Conservation (phyloP, 2,797 vertebrate genomes). For the Heteromormyrus szaboi region DNA sequence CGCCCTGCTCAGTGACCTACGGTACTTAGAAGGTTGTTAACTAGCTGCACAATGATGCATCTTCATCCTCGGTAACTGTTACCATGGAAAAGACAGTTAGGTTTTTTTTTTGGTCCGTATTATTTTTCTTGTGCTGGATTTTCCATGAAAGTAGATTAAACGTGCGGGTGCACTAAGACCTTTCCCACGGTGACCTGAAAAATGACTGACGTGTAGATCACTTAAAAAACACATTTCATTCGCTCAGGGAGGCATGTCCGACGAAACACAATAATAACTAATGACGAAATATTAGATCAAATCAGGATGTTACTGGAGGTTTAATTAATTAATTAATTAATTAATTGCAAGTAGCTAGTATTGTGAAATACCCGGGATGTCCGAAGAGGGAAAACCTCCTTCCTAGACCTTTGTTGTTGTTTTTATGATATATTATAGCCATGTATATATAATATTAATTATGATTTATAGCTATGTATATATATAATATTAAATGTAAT, state of each 20-base stretch:
- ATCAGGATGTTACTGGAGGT: not conserved
- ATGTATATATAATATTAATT: not conserved
- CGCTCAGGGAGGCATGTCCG: not conserved
- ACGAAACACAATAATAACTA: not conserved
- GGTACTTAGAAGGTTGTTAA: not conserved
- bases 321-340: not conserved
- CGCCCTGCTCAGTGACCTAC: not conserved
- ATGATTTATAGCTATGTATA: not conserved
- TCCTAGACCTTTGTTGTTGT: not conserved
- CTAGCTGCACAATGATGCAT: not conserved
- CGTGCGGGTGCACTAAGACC: not conserved
- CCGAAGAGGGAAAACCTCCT: not conserved
- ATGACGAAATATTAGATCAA: not conserved
- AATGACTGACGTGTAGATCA: not conserved
- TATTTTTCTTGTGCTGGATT: not conserved
- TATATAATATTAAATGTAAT: not conserved
- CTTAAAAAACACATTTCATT: not conserved
- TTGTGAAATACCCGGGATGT: not conserved
- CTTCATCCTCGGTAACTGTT: not conserved
- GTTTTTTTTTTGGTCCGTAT: not conserved
- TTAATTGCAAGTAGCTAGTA: not conserved
- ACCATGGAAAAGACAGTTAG: not conserved
- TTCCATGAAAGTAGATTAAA: not conserved
- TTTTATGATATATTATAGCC: not conserved
- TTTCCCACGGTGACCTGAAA: not conserved